Evolutionary conservation across 2,888 invertebrate genomes (phyloP), one percentile per base, ranked within the genome.

Genomic region (Sisyra terminalis): DNA sequence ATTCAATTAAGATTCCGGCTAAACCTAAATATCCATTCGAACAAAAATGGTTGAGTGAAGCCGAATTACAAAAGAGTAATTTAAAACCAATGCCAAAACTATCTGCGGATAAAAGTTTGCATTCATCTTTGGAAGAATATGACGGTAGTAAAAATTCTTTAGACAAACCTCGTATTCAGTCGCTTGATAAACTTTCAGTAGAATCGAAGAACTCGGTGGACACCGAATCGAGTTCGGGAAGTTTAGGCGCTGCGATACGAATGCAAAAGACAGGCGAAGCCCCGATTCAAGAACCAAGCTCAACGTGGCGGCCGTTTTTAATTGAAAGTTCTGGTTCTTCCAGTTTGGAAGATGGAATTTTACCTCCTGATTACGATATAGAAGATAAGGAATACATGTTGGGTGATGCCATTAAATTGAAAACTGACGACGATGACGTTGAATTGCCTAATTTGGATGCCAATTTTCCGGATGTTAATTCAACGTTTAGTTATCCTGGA

Each of bases 281-380:
- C 18, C 63, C 60, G 3, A 63, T 67, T 39, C 68, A 75, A 55
- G 84, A 84, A 55, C 65, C 81, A 42, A 82, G 78, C 56, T 78
- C 83, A 3, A 84, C 85, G 1, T 85, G 85, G 83, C 74, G 79
- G 52, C 80, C 84, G 3, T 87, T 86, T 56, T 78, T 85, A 15
- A 72, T 87, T 11, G 86, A 86, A 55, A 86, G 85, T 55, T 85
- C 85, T 40, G 85, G 83, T 30, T 86, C 85, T 47, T 86, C 86
- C 3, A 87, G 86, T 56, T 73, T 84, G 37, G 88, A 88, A 59
- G 87, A 88, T 56, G 82, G 79, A 5, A 78, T 83, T 70, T 74
- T 82, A 53, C 80, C 83, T 8, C 77, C 80, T 38, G 84, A 84
- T 55, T 75, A 75, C 31, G 79, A 79, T 48, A 49, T 51, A 34